Conservation (phyloP, 2,113 vertebrate genomes). For the Gambusia holbrooki region DNA sequence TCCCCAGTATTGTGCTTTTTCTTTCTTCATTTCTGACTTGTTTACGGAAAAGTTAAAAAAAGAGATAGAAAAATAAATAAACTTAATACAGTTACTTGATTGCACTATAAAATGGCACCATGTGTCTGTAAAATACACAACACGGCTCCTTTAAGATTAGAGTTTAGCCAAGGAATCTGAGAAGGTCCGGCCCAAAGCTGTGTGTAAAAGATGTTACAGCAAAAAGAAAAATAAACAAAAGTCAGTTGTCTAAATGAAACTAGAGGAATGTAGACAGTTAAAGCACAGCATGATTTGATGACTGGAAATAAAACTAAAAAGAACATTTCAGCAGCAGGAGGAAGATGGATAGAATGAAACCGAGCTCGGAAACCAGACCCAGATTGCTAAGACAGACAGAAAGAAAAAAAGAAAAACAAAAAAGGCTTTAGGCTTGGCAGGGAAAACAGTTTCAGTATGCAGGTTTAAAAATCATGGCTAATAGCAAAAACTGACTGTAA, state of each 20-base stretch:
- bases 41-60: no score
- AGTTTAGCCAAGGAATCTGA: not conserved
- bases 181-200: not conserved
- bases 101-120: no score
- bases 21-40: no score
- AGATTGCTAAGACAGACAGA: constrained; percentile 29
- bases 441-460: constrained; percentile 25
- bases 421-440: constrained; percentile 21
- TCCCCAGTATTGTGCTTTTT: no score
- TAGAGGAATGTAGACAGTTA: constrained; percentile 18
- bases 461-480: constrained; percentile 42
- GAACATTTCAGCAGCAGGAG: constrained; percentile 6
- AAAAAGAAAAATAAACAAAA: constrained; percentile 5
- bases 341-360: constrained; percentile 38
- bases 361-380: constrained; percentile 36
- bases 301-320: constrained; percentile 18
- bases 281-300: constrained; percentile 5
- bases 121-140: no score
- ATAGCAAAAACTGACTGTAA: constrained; percentile 22
- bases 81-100: no score
- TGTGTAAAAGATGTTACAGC: not conserved
- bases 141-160: not conserved
- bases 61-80: no score
- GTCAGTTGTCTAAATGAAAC: constrained; percentile 28
- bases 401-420: constrained; percentile 36